These are phyloP conservation scores for Chrysaora quinquecirrha DNA, from an alignment of 30 jellyfish, hydroid and myxozoan species.

Conservation along the genomic window DNA sequence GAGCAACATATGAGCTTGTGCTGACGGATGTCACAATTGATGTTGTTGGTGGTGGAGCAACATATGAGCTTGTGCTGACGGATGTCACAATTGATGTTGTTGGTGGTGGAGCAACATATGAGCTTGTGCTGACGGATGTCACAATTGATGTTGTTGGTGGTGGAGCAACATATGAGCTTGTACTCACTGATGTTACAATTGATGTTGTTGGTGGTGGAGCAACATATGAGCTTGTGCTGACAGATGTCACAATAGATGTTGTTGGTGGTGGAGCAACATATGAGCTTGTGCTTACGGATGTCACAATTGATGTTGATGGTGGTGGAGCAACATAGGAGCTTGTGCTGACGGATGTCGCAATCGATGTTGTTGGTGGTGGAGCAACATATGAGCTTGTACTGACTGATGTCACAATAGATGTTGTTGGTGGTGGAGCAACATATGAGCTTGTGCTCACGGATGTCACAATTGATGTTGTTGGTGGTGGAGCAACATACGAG, in stretches of 20 bases:
- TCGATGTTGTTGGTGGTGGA: constrained; percentile 29
- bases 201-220: constrained; percentile 1
- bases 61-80: background rate
- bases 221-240: constrained; percentile 4
- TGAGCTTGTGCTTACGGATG: constrained; percentile 28
- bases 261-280: constrained; percentile 13
- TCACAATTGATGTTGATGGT: background rate
- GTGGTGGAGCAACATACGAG: constrained; percentile 3
- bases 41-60: background rate
- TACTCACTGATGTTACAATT: background rate
- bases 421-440: constrained; percentile 14
- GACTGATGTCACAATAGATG: constrained; percentile 9
- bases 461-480: background rate
- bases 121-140: background rate
- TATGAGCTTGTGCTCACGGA: background rate
- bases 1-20: background rate
- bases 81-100: constrained; percentile 8
- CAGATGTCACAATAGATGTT: background rate
- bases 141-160: constrained; percentile 3
- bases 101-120: background rate
- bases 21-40: background rate
- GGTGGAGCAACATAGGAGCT: constrained; percentile 22
- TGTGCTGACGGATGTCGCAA: background rate
- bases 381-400: background rate
- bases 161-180: background rate